phyloP scores from a whole-genome alignment of 2,888 invertebrate genomes.

The Dinocampus coccinellae region DNA sequence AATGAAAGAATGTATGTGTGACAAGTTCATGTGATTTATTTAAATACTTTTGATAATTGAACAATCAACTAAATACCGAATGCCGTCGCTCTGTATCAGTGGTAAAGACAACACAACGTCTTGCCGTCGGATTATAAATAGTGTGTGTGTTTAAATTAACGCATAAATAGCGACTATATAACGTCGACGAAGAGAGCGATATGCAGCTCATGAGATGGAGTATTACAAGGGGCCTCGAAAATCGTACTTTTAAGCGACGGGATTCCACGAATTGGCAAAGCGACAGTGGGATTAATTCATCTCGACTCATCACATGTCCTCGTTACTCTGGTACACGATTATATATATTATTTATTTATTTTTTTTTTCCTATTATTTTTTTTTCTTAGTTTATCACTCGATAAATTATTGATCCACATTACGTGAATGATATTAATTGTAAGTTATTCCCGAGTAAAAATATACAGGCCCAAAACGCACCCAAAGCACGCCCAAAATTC shows the following conservation, averaged over 20 bases:
- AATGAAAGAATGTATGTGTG: background rate
- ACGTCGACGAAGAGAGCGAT: conserved; percentile 21
- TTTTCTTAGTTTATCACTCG: conserved; percentile 1
- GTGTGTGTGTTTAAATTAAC: conserved; percentile 31
- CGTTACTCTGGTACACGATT: conserved; percentile 51
- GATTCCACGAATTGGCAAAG: conserved; percentile 52
- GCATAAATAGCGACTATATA: conserved; percentile 1
- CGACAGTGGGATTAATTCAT: conserved; percentile 36
- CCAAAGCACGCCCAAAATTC: no score
- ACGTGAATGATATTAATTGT: no score
- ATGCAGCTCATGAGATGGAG: conserved; percentile 67
- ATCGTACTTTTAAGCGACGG: conserved; percentile 53
- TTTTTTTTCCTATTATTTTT: conserved; percentile 5
- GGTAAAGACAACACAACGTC: conserved; percentile 19
- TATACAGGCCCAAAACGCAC: no score
- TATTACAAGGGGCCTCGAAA: conserved; percentile 62
- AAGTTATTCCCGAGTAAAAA: no score
- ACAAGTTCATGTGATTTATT: background rate
- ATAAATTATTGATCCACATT: no score
- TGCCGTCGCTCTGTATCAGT: conserved; percentile 24
- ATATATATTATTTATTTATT: background rate
- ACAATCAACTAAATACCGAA: background rate
- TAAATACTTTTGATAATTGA: background rate
- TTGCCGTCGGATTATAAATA: conserved; percentile 40
- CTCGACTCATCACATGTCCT: conserved; percentile 37